Percentiles rank a stretch among this genome's conserved stretches.
Conservation (phyloP, 2,797 vertebrate genomes). For the Cryptoblepharus egeriae region DNA sequence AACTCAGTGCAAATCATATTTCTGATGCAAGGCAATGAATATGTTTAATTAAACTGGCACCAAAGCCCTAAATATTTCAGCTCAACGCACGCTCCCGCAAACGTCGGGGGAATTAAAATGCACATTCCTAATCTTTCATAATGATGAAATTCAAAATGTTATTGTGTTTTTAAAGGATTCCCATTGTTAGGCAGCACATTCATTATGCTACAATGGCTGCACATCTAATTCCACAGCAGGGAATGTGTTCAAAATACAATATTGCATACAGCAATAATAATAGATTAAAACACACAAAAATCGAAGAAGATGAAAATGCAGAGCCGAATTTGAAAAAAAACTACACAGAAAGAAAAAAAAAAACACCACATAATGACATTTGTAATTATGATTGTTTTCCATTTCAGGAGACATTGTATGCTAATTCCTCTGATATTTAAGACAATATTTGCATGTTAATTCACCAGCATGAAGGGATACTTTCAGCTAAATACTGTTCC, state of each 20-base stretch:
- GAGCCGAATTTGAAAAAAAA: constrained; percentile 56
- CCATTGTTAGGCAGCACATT: constrained; percentile 64
- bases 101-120: constrained; percentile 67
- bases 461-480: not conserved
- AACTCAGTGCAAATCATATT: constrained; percentile 57
- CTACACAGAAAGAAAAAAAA: constrained; percentile 42
- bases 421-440: constrained; percentile 45
- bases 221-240: constrained; percentile 68
- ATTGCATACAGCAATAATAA: constrained; percentile 61
- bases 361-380: constrained; percentile 15
- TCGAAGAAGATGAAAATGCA: constrained; percentile 42
- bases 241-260: constrained; percentile 53
- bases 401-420: constrained; percentile 37
- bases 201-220: constrained; percentile 64
- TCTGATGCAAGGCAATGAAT: constrained; percentile 64
- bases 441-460: constrained; percentile 25
- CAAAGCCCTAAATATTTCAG: constrained; percentile 63
- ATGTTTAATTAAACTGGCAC: constrained; percentile 67
- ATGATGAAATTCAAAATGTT: constrained; percentile 67
- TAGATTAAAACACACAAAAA: constrained; percentile 53
- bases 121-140: constrained; percentile 67
- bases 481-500: constrained; percentile 6
- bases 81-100: constrained; percentile 54
- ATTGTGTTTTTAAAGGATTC: constrained; percentile 65
- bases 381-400: constrained; percentile 42